phyloP scores from a whole-genome alignment of 2,113 vertebrate species.

The Penelope pileata region DNA sequence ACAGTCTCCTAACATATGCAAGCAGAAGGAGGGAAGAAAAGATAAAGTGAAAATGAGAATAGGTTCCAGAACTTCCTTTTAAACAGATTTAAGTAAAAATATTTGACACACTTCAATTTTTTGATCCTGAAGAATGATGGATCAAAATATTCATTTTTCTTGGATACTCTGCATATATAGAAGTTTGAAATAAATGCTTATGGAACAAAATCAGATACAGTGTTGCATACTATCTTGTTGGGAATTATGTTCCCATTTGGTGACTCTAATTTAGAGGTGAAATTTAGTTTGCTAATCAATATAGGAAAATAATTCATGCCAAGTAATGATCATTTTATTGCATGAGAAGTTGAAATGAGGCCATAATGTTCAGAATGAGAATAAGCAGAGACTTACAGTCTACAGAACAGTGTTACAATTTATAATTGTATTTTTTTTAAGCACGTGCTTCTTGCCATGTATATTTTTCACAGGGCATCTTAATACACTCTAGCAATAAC shows the following conservation, averaged over 20 bases:
- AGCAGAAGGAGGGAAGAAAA: not conserved
- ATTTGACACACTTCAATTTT: not conserved
- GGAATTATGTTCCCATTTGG: not conserved
- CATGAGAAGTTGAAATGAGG: not conserved
- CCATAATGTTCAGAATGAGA: not conserved
- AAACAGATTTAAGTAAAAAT: not conserved
- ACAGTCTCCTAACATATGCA: not conserved
- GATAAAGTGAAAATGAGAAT: not conserved
- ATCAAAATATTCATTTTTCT: not conserved
- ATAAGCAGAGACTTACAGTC: not conserved
- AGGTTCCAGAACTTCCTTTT: not conserved
- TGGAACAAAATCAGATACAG: not conserved
- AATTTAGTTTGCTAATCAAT: not conserved
- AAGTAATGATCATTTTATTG: not conserved
- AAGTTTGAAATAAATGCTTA: not conserved
- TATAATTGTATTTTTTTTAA: not conserved
- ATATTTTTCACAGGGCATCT: not conserved
- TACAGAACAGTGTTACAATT: not conserved
- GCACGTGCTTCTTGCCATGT: not conserved
- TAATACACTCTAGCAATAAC: not conserved
- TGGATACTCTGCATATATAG: not conserved
- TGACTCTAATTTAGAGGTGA: not conserved
- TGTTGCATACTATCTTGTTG: not conserved
- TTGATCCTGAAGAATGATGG: not conserved
- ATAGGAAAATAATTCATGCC: not conserved